These are phyloP conservation scores for Camponotus floridanus DNA, from an alignment of 1,140 invertebrate species.

Conservation along the genomic window DNA sequence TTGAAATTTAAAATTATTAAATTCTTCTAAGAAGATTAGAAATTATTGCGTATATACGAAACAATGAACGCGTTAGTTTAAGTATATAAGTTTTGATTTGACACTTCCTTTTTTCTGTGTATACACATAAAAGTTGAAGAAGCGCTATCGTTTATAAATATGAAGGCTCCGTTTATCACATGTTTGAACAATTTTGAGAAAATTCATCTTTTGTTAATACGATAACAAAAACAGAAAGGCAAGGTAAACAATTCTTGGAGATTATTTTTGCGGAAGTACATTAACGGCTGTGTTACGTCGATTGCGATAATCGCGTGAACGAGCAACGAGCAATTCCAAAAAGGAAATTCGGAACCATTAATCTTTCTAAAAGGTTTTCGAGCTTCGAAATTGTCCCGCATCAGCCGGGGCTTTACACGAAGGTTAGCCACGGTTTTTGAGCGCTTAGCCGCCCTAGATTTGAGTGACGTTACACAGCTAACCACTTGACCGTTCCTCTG, in stretches of 20 bases:
- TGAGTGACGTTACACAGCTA: constrained; percentile 86
- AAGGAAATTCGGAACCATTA: constrained; percentile 76
- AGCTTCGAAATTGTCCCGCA: constrained; percentile 73
- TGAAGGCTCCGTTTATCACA: not conserved
- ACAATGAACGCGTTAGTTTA: no score
- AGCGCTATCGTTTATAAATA: not conserved
- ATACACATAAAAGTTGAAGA: no score
- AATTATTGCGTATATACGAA: no score
- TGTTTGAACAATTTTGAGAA: not conserved
- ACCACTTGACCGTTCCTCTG: constrained; percentile 85
- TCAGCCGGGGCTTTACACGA: constrained; percentile 79
- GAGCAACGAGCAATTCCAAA: constrained; percentile 53
- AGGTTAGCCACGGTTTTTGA: constrained; percentile 83
- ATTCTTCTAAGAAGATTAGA: no score
- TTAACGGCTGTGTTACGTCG: constrained; percentile 48
- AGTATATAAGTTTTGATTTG: no score
- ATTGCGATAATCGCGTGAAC: constrained; percentile 46
- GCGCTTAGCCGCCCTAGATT: constrained; percentile 79
- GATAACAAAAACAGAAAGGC: not conserved
- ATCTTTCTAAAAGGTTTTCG: constrained; percentile 81
- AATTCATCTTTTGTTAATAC: not conserved
- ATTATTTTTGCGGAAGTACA: constrained; percentile 43
- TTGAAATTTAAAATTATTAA: no score
- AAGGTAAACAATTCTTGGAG: not conserved
- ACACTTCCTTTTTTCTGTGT: no score